Base-by-base conservation (phyloP, 2,888 invertebrate genomes). In the Cyrtodaria siliqua region DNA sequence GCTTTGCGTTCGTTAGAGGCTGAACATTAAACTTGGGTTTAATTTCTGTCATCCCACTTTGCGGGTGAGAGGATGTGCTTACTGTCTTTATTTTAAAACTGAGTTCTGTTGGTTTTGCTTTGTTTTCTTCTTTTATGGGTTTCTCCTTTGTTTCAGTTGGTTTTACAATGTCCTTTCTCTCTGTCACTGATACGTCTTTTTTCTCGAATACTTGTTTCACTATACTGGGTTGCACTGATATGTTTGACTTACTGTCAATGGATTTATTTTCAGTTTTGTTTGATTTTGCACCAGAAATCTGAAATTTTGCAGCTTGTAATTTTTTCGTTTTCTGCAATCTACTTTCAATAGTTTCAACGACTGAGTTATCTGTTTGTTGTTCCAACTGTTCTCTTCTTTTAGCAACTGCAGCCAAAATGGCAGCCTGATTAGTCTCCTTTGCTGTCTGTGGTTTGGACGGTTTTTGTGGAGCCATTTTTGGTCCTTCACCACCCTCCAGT, bases 381-480 rank as follows among this genome's bases (percentile, higher is more conserved):
- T 90, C 89, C 6, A 92, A 83, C n/a, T 86, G 55, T 40, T 77
- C 78, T 50, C 91, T 86, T 16, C 92, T 74, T 62, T 83, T 88
- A n/a, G 89, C 90, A 2, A 92, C 90, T 4, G 92, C 92, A 14
- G 89, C 90, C 63, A 89, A 83, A 42, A 92, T 86, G 6, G 91
- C 92, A 49, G 87, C 88, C 49, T 92, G 91, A 68, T 78, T 71
- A 20, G 78, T 71, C 62, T 85, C 81, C 4, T 66, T 66, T 20
- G 63, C 60, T 33, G 24, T 62, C 23, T 68, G 55, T 29, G 61
- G 61, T 40, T 63, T 44, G 42, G 60, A 24, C 2, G 53, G 18
- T 29, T 64, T 64, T 47, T 79, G 81, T 68, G n/a, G 66, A 73
- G 2, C 77, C 23, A 87, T 79, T 67, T 82, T 84, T 12, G 82